These are phyloP conservation scores for Alfaro cultratus DNA, from an alignment of 2,797 vertebrate species.

Conservation along the genomic window DNA sequence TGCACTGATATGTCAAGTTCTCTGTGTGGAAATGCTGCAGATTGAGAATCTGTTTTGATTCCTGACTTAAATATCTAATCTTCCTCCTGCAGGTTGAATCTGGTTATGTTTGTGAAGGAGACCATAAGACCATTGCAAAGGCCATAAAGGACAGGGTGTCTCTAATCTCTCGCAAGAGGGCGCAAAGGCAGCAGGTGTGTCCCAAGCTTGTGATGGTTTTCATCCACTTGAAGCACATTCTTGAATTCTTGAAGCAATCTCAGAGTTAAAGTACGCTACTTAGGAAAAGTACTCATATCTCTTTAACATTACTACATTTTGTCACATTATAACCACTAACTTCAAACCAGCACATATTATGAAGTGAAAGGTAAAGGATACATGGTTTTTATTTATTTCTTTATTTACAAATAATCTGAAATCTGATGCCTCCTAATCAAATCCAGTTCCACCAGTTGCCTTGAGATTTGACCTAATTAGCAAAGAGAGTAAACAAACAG, in stretches of 20 bases:
- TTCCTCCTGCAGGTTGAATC: constrained; percentile 89
- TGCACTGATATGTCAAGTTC: background rate
- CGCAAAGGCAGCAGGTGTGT: constrained; percentile 89
- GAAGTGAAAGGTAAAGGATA: background rate
- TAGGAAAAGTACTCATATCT: background rate
- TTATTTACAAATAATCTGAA: background rate
- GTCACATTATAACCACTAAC: background rate
- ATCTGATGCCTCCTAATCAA: background rate
- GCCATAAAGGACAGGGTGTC: constrained; percentile 98
- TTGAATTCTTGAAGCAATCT: background rate
- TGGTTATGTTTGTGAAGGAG: constrained; percentile 95
- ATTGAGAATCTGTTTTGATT: background rate
- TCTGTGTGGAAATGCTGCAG: background rate
- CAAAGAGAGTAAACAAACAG: background rate
- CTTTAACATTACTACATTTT: background rate
- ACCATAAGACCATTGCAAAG: constrained; percentile 99
- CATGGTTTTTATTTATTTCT: background rate
- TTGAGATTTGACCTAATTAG: background rate
- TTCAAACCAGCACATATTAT: background rate
- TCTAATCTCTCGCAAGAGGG: constrained; percentile 93
- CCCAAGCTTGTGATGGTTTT: background rate
- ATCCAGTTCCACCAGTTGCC: background rate
- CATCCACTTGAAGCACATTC: background rate
- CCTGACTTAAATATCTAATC: background rate
- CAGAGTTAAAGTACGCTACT: background rate